Conservation (phyloP, 2,888 invertebrate species). For the Stomorhina lunata region DNA sequence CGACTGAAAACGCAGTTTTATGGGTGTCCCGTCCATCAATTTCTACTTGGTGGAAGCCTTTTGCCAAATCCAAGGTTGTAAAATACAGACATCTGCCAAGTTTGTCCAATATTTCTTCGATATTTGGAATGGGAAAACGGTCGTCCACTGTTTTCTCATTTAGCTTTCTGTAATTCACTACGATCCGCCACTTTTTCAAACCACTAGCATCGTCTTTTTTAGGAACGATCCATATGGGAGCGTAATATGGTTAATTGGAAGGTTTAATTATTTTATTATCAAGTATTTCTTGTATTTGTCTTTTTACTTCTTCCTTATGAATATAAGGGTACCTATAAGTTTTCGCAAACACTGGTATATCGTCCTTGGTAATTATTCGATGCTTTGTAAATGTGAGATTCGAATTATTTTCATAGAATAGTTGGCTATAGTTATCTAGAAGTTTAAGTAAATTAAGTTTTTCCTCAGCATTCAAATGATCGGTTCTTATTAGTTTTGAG, state of each 20-base stretch:
- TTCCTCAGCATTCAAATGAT: conserved; percentile 30
- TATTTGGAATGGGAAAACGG: too few relatives aligned
- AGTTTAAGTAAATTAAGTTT: not conserved
- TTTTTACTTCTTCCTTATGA: conserved; percentile 21
- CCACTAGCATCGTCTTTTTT: conserved; percentile 21
- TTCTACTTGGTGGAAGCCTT: too few relatives aligned
- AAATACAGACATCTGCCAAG: too few relatives aligned
- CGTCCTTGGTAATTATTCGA: conserved; percentile 44
- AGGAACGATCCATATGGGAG: conserved; percentile 14
- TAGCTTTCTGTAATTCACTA: too few relatives aligned
- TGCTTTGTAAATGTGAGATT: conserved; percentile 55
- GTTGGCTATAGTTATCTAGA: not conserved
- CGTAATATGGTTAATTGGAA: not conserved
- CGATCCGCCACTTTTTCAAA: conserved; percentile 13
- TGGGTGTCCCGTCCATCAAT: too few relatives aligned
- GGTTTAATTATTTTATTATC: conserved; percentile 10
- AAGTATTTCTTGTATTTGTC: conserved; percentile 32
- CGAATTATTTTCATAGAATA: conserved; percentile 32
- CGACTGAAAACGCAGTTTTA: too few relatives aligned
- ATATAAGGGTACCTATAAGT: conserved; percentile 58
- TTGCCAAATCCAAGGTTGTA: too few relatives aligned
- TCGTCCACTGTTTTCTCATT: too few relatives aligned
- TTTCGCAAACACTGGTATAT: conserved; percentile 26
- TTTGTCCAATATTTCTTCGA: too few relatives aligned
- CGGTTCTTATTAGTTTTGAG: not conserved